phyloP scores from a whole-genome alignment of 1,140 invertebrate species.

The Bombus waltoni region DNA sequence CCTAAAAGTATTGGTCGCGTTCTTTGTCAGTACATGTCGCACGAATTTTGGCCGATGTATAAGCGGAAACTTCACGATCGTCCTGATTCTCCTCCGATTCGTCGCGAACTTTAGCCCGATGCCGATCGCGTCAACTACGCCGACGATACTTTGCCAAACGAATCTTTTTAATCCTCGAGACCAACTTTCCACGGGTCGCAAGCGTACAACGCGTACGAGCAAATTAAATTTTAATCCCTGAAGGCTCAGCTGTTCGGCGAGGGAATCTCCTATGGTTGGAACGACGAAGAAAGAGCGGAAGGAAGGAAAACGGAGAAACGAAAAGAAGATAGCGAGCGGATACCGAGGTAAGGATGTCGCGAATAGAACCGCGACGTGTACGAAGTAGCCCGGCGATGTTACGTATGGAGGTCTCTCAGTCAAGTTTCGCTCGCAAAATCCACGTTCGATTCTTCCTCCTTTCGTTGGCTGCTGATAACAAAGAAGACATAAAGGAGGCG shows the following conservation, averaged over 20 bases:
- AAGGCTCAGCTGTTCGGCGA: neutral
- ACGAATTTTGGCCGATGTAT: slow-evolving; percentile 11
- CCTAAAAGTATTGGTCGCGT: neutral
- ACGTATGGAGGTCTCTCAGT: slow-evolving; percentile 55
- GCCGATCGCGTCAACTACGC: neutral
- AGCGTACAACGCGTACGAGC: neutral
- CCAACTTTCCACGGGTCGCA: too few species aligned
- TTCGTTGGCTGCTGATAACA: slow-evolving; percentile 53
- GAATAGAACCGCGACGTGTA: slow-evolving; percentile 47
- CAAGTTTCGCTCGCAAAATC: slow-evolving; percentile 66
- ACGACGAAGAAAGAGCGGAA: neutral
- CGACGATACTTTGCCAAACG: neutral
- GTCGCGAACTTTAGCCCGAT: neutral
- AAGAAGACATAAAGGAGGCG: slow-evolving; percentile 62
- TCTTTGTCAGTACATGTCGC: neutral
- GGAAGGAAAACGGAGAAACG: neutral
- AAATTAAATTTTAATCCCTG: neutral
- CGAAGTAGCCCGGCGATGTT: slow-evolving; percentile 49
- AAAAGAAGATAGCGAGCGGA: slow-evolving; percentile 5
- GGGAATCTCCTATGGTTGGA: neutral
- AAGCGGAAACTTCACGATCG: slow-evolving; percentile 1
- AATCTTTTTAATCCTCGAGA: neutral
- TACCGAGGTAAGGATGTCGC: slow-evolving; percentile 19
- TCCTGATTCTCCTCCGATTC: neutral
- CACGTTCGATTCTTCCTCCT: slow-evolving; percentile 50